Evolutionary conservation across 1,140 invertebrate species (phyloP).

Genomic region (Cecropterus lyciades): DNA sequence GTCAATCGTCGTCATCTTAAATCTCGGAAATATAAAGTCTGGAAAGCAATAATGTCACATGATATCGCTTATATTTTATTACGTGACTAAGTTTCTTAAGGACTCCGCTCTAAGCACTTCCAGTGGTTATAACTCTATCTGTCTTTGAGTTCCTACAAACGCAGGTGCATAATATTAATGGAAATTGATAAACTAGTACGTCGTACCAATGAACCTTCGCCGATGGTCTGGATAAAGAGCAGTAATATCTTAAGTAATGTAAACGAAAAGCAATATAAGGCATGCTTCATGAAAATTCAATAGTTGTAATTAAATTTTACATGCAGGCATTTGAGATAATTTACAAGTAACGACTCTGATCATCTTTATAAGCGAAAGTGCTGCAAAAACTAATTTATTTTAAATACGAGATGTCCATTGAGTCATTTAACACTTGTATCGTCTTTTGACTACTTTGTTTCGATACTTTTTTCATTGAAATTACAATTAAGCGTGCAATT

Average conservation of each 20-base stretch:
- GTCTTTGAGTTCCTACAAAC: slow-evolving; percentile 17
- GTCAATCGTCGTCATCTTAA: too few species aligned
- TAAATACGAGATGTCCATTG: neutral
- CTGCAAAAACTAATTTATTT: slow-evolving; percentile 5
- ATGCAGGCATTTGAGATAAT: slow-evolving; percentile 27
- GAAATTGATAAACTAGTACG: slow-evolving; percentile 31
- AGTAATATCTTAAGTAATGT: slow-evolving; percentile 29
- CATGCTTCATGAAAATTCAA: slow-evolving; percentile 28
- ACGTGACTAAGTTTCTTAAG: neutral
- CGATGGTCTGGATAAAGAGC: slow-evolving; percentile 12
- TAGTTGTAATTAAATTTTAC: slow-evolving; percentile 22
- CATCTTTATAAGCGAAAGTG: slow-evolving; percentile 15
- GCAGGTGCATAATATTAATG: slow-evolving; percentile 30
- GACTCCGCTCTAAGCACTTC: neutral
- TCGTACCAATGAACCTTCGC: slow-evolving; percentile 27
- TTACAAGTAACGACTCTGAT: slow-evolving; percentile 12
- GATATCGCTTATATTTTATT: neutral
- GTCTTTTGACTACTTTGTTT: neutral
- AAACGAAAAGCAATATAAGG: slow-evolving; percentile 33
- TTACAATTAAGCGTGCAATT: too few species aligned
- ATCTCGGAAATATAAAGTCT: too few species aligned
- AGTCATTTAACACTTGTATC: slow-evolving; percentile 4
- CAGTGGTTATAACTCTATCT: neutral
- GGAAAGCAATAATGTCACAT: too few species aligned
- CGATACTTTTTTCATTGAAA: too few species aligned